phyloP scores from a whole-genome alignment of 2,888 invertebrate species.

The Stenodema calcarata region DNA sequence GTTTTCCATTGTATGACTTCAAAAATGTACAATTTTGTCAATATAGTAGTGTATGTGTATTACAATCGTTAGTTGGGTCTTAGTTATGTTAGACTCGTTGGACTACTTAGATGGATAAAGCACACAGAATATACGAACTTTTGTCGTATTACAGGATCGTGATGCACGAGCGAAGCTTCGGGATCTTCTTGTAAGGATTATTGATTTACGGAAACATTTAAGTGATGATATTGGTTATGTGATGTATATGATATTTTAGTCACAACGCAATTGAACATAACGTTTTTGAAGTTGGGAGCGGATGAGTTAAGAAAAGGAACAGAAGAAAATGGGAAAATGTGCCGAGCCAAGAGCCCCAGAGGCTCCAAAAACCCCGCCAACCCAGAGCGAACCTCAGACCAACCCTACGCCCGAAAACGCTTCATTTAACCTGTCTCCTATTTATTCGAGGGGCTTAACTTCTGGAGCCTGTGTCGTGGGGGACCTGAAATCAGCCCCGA shows the following conservation, averaged over 20 bases:
- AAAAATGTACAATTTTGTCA: neutral
- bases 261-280: no score
- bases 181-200: no score
- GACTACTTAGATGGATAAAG: no score
- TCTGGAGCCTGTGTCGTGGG: neutral
- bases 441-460: slow-evolving; percentile 20
- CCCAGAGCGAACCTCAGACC: neutral
- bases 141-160: no score
- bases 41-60: neutral
- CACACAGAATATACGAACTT: no score
- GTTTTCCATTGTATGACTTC: neutral
- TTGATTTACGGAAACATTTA: no score
- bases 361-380: neutral
- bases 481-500: neutral
- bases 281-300: neutral
- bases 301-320: slow-evolving; percentile 1
- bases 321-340: slow-evolving; percentile 2
- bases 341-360: neutral
- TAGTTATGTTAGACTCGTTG: no score
- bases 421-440: slow-evolving; percentile 45
- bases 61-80: no score
- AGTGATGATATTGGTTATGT: no score
- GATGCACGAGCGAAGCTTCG: no score
- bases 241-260: no score
- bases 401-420: neutral